Percentiles rank a stretch among this genome's conserved stretches.
Evolutionary conservation across 2,888 invertebrate genomes (phyloP).

Genomic region (Cheilosia vernalis): DNA sequence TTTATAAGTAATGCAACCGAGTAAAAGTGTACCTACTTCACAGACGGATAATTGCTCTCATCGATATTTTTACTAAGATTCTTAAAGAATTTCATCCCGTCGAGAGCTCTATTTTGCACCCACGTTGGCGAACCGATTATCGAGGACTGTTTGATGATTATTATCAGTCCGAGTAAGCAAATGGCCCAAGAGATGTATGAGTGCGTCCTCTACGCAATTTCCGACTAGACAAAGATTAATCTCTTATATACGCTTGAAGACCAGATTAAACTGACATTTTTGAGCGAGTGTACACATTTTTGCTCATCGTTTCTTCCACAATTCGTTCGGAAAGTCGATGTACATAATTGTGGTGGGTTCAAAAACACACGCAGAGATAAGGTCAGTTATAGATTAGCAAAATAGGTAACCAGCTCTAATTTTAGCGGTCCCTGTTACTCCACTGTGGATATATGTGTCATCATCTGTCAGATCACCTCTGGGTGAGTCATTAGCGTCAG

Average conservation of each 20-base stretch:
- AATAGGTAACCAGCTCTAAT: no score
- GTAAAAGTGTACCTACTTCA: no score
- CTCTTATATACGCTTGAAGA: neutral
- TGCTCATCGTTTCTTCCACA: no score
- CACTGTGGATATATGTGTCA: no score
- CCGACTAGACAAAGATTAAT: neutral
- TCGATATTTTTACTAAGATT: neutral
- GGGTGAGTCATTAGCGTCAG: no score
- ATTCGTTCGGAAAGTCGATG: no score
- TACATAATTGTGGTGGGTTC: no score
- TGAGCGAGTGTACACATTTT: neutral
- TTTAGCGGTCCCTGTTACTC: no score
- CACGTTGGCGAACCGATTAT: conserved; percentile 4
- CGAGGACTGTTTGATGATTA: neutral
- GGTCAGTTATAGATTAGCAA: no score
- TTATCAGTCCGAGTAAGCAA: neutral
- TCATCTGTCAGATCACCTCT: no score
- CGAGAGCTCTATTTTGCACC: neutral
- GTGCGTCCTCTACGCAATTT: neutral
- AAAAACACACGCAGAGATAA: no score
- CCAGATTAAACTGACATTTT: conserved; percentile 5
- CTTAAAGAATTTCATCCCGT: neutral
- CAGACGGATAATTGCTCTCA: neutral
- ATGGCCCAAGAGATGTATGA: neutral
- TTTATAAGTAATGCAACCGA: no score